These are phyloP conservation scores for Sepiola atlantica DNA, from an alignment of 2,888 invertebrate species.

Conservation along the genomic window DNA sequence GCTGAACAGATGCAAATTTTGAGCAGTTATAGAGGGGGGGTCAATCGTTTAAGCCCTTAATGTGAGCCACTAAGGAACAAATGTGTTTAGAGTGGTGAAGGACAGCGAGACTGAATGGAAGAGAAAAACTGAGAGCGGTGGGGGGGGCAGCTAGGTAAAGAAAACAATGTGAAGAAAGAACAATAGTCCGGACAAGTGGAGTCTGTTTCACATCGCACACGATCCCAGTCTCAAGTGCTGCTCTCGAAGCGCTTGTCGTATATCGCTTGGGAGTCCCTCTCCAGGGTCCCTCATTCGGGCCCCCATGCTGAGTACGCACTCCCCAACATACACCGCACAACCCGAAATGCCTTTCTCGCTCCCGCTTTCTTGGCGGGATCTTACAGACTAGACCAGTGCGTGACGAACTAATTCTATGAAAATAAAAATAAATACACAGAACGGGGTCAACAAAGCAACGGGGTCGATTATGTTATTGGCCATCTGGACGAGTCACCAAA, in stretches of 20 bases:
- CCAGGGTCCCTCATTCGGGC: conserved; percentile 15
- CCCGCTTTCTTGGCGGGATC: neutral
- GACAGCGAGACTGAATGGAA: neutral
- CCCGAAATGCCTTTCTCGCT: neutral
- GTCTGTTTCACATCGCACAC: neutral
- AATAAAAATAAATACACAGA: neutral
- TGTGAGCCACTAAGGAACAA: neutral
- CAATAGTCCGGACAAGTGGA: conserved; percentile 18
- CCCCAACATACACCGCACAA: too few species aligned
- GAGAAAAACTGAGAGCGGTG: neutral
- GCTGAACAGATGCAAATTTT: neutral
- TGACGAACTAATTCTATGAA: neutral
- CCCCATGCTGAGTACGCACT: neutral
- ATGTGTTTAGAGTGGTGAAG: neutral
- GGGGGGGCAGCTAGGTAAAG: neutral
- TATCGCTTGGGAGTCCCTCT: neutral
- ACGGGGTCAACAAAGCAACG: neutral
- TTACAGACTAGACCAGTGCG: neutral
- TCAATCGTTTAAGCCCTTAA: neutral
- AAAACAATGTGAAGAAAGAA: neutral
- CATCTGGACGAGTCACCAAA: neutral
- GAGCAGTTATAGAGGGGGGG: neutral
- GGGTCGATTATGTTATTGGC: neutral
- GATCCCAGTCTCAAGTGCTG: conserved; percentile 32
- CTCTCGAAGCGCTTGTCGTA: neutral